Percentiles rank a stretch among this genome's conserved stretches.
phyloP scores from a whole-genome alignment of 2,888 invertebrate species.

The Cephus sareptanus region DNA sequence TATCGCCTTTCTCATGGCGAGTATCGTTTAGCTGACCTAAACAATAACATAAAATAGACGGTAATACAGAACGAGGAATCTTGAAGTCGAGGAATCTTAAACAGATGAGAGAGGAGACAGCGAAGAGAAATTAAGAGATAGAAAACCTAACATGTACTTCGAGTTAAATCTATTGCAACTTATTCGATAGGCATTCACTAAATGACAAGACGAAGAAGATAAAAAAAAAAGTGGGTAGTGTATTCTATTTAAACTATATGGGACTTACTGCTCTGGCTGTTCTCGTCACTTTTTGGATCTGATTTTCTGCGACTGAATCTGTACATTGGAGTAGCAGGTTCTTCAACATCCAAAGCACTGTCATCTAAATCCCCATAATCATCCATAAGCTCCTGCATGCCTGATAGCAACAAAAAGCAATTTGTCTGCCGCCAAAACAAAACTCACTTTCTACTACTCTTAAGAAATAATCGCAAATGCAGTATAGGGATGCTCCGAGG shows the following conservation, averaged over 20 bases:
- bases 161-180: not conserved
- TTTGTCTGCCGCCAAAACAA: conserved; percentile 14
- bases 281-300: conserved; percentile 57
- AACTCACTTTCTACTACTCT: not conserved
- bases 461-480: not conserved
- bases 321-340: conserved; percentile 51
- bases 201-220: not conserved
- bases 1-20: conserved; percentile 56
- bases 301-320: conserved; percentile 59
- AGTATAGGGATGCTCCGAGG: not conserved
- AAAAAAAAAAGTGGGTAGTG: not conserved
- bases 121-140: no score
- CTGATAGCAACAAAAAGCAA: conserved; percentile 39
- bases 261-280: conserved; percentile 58
- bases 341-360: conserved; percentile 57
- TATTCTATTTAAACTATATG: not conserved
- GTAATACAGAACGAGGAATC: not conserved
- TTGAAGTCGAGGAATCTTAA: no score
- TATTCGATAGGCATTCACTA: not conserved
- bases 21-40: conserved; percentile 61
- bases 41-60: conserved; percentile 36
- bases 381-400: conserved; percentile 50
- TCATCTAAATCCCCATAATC: conserved; percentile 58
- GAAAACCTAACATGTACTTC: not conserved
- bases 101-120: no score